A percentile compares a stretch with the other conserved stretches of the same genome.
phyloP scores from a whole-genome alignment of 2,888 invertebrate genomes.

The Mayetiola destructor region DNA sequence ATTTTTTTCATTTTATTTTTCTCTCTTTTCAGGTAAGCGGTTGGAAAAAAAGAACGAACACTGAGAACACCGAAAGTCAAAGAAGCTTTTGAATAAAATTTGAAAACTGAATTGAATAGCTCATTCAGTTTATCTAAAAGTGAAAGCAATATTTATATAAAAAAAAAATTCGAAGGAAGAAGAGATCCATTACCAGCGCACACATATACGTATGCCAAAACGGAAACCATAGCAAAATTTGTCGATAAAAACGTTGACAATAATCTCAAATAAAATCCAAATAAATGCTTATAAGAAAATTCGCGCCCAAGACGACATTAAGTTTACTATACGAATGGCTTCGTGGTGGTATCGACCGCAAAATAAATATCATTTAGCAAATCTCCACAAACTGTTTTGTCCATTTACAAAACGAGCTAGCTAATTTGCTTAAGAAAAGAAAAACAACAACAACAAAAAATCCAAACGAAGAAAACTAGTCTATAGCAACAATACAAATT shows the following conservation, averaged over 20 bases:
- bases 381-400: not conserved
- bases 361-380: too few species aligned
- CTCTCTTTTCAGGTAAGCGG: not conserved
- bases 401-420: not conserved
- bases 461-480: not conserved
- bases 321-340: conserved; percentile 15
- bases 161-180: not conserved
- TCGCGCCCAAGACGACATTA: not conserved
- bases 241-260: too few species aligned
- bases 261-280: too few species aligned
- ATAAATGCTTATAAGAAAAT: too few species aligned
- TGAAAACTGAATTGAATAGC: not conserved
- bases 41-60: too few species aligned
- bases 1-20: not conserved
- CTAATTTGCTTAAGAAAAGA: not conserved
- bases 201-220: not conserved
- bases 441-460: not conserved
- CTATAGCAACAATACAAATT: not conserved
- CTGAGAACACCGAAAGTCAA: not conserved
- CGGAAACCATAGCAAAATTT: too few species aligned
- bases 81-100: not conserved
- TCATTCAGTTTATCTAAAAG: not conserved
- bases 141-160: not conserved
- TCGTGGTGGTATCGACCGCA: conserved; percentile 10
- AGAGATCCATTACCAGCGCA: not conserved